Evolutionary conservation across 1,140 invertebrate genomes (phyloP).

Genomic region (Cydia strobilella): DNA sequence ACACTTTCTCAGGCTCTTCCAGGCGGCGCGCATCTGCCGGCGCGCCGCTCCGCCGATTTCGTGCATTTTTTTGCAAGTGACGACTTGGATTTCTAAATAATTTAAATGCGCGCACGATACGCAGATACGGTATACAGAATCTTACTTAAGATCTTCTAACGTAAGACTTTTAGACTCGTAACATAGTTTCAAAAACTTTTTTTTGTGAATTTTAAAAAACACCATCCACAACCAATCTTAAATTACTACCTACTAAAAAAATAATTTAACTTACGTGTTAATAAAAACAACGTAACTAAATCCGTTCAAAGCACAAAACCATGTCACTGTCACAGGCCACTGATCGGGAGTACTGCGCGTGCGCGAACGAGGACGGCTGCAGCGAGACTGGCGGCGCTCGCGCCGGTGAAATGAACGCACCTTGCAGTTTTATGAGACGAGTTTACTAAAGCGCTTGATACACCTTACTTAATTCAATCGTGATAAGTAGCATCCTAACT

Average conservation of each 20-base stretch:
- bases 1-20: conserved; percentile 34
- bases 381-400: conserved; percentile 36
- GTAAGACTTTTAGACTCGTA: neutral
- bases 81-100: conserved; percentile 76
- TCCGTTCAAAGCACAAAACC: conserved; percentile 70
- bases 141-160: neutral
- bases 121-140: conserved; percentile 49
- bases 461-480: too few species aligned
- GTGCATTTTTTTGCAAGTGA: conserved; percentile 71
- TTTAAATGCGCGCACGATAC: conserved; percentile 73
- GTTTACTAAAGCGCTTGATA: neutral
- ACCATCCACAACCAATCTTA: neutral
- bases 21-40: conserved; percentile 34
- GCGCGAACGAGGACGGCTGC: conserved; percentile 37
- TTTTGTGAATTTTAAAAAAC: too few species aligned
- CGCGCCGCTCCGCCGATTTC: conserved; percentile 65
- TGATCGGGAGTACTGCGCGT: conserved; percentile 45
- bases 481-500: too few species aligned
- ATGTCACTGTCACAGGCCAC: conserved; percentile 72
- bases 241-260: neutral
- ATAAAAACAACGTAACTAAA: conserved; percentile 59
- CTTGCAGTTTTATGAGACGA: neutral
- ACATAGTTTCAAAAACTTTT: neutral
- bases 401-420: conserved; percentile 49
- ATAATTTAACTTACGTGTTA: conserved; percentile 63